Evolutionary conservation across 2,888 invertebrate genomes (phyloP), one percentile per base, ranked within the genome.

Genomic region (Chrysopilus asiliformis): DNA sequence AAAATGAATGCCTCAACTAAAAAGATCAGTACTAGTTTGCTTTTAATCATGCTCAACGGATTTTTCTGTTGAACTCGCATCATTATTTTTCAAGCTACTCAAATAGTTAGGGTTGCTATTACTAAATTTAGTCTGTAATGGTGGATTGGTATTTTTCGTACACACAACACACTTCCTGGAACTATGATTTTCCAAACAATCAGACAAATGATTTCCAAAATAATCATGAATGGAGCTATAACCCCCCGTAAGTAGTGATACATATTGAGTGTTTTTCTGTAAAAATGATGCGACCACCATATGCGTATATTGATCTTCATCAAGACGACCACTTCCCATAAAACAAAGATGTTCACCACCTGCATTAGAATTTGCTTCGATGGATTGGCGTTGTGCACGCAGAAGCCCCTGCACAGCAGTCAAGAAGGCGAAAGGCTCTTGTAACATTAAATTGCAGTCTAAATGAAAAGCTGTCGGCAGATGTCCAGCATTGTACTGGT

Each of bases 241-340:
- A 3, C 97, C 97, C 39, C 94, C 93, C 45, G 81, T 79, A 14
- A 94, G 72, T 64, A 94, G 74, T 32, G 91, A 89, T 31, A 98
- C 87, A 58, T 87, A 94, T 50, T 84, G 82, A 1, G 85, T 86
- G 56, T 89, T 85, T 57, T 86, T 83, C 63, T 95, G 94, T 31
- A 98, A 69, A 61, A 98, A 95, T 38, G 90, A 89, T 5, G 97
- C 90, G 12, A 98, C 87, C 16, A 95, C 94, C 97, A 98, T 98
- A 57, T 94, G 85, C 13, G 94, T 90, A 57, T 91, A 93, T 50
- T 86, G 86, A 60, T 95, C 94, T 65, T 91, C 89, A 54, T 93
- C 91, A 48, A 83, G 77, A 32, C 89, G 72, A 2, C 95, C 95
- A 43, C 90, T 90, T 27, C 95, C 95, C 56, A 97, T 75, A 58